Conservation (phyloP, 2,797 vertebrate genomes). For the Chiroxiphia lanceolata region DNA sequence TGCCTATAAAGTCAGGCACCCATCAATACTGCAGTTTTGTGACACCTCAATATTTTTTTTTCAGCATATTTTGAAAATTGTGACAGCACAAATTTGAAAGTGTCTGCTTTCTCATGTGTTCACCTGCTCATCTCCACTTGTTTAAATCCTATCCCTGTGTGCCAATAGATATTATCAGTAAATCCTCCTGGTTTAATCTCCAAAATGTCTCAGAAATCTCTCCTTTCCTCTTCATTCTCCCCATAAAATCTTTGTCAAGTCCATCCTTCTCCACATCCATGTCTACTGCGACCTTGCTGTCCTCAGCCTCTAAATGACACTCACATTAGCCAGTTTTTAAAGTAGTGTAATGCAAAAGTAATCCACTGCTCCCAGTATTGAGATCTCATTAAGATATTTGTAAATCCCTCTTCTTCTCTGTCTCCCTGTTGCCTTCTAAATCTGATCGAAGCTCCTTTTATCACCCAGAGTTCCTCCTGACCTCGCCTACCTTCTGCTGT, state of each 20-base stretch:
- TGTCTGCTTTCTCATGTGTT: constrained; percentile 25
- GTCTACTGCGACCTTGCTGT: constrained; percentile 58
- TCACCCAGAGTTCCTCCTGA: constrained; percentile 59
- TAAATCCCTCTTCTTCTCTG: constrained; percentile 69
- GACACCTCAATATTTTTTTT: constrained; percentile 33
- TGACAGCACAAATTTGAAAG: constrained; percentile 56
- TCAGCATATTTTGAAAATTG: constrained; percentile 28
- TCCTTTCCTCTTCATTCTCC: constrained; percentile 50
- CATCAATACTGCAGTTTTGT: constrained; percentile 20
- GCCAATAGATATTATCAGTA: constrained; percentile 68
- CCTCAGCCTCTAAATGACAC: constrained; percentile 68
- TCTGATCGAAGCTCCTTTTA: constrained; percentile 70
- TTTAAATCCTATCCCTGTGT: constrained; percentile 59
- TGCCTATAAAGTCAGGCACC: neutral
- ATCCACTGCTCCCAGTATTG: constrained; percentile 68
- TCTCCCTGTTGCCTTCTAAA: constrained; percentile 61
- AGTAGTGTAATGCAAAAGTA: constrained; percentile 71
- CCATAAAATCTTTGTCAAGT: constrained; percentile 62
- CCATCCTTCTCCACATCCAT: constrained; percentile 64
- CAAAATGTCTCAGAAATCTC: constrained; percentile 66
- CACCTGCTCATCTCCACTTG: constrained; percentile 40
- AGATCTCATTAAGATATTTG: constrained; percentile 74
- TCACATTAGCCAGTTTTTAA: constrained; percentile 66
- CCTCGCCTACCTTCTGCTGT: constrained; percentile 48
- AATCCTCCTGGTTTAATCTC: constrained; percentile 71